A percentile compares a stretch with the other conserved stretches of the same genome.
phyloP scores from a whole-genome alignment of 1,140 invertebrate genomes.

The Nymphalis io region DNA sequence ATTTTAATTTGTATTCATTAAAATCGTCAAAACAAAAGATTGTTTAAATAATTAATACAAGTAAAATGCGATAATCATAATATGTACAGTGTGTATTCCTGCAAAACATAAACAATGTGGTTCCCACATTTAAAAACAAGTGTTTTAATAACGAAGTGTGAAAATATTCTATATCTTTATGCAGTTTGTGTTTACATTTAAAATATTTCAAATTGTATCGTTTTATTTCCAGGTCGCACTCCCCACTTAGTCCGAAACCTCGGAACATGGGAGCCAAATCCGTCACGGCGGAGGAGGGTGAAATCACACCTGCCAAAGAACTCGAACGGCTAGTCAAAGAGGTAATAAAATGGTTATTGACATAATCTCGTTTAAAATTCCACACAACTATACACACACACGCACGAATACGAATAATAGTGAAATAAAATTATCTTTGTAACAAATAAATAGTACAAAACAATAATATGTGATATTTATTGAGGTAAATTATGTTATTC shows the following conservation, averaged over 20 bases:
- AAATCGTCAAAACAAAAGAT: slow-evolving; percentile 5
- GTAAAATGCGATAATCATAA: neutral
- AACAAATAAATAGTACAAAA: no score
- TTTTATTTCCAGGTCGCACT: slow-evolving; percentile 79
- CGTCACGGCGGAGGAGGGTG: slow-evolving; percentile 77
- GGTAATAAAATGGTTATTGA: slow-evolving; percentile 51
- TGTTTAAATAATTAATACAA: neutral
- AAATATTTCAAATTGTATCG: neutral
- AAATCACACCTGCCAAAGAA: slow-evolving; percentile 82
- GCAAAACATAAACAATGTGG: slow-evolving; percentile 2
- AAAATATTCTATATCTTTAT: neutral
- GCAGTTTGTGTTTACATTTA: neutral
- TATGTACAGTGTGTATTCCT: neutral
- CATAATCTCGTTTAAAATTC: no score
- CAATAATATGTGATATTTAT: no score
- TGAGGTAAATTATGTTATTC: no score
- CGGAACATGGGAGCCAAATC: slow-evolving; percentile 79
- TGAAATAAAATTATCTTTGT: no score
- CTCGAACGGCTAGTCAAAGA: slow-evolving; percentile 84
- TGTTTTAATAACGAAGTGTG: slow-evolving; percentile 8
- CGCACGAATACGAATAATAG: no score
- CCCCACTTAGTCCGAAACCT: slow-evolving; percentile 82
- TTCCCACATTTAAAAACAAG: slow-evolving; percentile 9
- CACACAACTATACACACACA: no score
- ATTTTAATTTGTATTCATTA: neutral